These are phyloP conservation scores for Atherinosoma microstoma DNA, from an alignment of 2,797 vertebrate species.

Conservation along the genomic window DNA sequence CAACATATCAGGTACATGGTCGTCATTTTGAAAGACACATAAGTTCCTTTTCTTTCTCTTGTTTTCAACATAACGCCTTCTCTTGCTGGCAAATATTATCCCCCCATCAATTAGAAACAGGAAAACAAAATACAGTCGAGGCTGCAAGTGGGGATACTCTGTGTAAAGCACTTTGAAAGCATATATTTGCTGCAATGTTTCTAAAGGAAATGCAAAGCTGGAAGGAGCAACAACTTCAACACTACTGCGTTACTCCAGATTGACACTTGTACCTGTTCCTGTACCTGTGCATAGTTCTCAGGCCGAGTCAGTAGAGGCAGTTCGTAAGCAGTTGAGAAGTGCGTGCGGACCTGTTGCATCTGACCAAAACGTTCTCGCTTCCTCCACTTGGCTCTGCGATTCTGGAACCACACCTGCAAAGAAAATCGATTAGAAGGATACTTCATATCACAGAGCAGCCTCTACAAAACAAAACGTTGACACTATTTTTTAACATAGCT, in stretches of 20 bases:
- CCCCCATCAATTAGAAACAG: background rate
- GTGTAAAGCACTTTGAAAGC: background rate
- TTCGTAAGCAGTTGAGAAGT: conserved; percentile 97
- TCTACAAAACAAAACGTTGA: conserved; percentile 21
- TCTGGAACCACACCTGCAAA: conserved; percentile 97
- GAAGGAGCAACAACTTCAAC: background rate
- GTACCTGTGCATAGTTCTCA: conserved; percentile 98
- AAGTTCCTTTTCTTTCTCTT: background rate
- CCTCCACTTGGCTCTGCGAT: conserved; percentile 97
- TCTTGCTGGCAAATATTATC: background rate
- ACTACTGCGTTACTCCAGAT: background rate
- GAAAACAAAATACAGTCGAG: background rate
- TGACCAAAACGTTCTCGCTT: conserved; percentile 98
- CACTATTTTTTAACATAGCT: conserved; percentile 2
- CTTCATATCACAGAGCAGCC: conserved; percentile 19
- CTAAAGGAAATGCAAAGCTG: background rate
- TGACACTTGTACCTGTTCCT: background rate
- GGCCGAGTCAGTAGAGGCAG: conserved; percentile 95
- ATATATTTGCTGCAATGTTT: background rate
- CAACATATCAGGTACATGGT: background rate
- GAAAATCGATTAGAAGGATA: conserved; percentile 40
- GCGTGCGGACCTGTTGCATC: conserved; percentile 99
- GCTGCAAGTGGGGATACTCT: background rate
- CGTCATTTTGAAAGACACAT: background rate
- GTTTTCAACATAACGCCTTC: background rate